These are phyloP conservation scores for Antechinus stuartii DNA, from an alignment of 2,113 vertebrate species.

Conservation along the genomic window DNA sequence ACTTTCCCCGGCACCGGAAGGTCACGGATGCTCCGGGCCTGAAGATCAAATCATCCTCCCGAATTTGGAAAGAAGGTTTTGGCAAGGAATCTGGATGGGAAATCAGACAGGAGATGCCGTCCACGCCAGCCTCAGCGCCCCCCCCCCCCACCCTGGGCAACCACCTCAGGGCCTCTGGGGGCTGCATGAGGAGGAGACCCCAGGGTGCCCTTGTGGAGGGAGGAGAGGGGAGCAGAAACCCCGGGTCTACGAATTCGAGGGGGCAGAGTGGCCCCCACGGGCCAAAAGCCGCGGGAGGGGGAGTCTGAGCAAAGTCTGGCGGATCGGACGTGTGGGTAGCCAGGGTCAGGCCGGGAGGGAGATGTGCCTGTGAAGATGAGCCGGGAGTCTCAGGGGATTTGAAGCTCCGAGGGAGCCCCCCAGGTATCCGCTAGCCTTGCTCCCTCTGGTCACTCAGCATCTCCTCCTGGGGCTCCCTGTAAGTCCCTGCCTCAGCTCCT, in stretches of 20 bases:
- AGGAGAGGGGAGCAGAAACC: neutral
- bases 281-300: neutral
- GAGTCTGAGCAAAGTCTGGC: no score
- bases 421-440: neutral
- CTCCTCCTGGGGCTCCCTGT: neutral
- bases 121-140: neutral
- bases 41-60: neutral
- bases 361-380: neutral
- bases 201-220: no score
- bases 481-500: neutral
- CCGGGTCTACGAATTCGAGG: neutral
- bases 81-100: neutral
- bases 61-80: neutral
- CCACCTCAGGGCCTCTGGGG: neutral
- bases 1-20: neutral
- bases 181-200: neutral
- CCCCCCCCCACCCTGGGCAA: no score
- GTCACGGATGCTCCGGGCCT: neutral
- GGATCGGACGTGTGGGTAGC: no score
- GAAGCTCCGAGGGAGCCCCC: neutral
- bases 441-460: neutral
- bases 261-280: neutral
- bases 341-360: neutral
- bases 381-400: neutral
- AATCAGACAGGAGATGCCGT: neutral